These are phyloP conservation scores for Heterodera filipjevi DNA, from an alignment of 2,888 invertebrate species.

Conservation along the genomic window DNA sequence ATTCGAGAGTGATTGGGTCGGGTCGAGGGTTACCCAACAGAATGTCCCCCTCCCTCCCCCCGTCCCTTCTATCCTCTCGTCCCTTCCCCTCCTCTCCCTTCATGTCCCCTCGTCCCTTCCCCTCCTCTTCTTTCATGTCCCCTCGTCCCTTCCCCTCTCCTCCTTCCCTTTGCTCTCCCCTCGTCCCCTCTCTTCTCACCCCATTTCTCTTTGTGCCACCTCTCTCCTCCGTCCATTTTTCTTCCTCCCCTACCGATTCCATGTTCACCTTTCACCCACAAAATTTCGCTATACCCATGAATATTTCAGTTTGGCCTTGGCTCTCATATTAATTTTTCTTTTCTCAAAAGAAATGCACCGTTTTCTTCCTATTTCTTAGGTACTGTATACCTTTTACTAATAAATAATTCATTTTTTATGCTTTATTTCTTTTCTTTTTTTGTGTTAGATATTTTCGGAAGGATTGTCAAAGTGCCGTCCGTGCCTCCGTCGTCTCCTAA, in stretches of 20 bases:
- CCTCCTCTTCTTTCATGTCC: background rate
- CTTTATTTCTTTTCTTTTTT: too few species aligned
- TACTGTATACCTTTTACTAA: background rate
- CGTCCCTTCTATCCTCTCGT: background rate
- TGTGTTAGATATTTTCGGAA: background rate
- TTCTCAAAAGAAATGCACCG: background rate
- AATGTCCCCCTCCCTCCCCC: background rate
- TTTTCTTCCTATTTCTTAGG: background rate
- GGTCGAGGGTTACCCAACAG: constrained; percentile 9
- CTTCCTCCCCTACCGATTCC: background rate
- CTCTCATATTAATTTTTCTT: background rate
- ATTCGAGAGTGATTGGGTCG: constrained; percentile 8
- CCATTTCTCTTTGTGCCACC: too few species aligned
- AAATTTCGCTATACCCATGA: background rate
- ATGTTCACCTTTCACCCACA: background rate
- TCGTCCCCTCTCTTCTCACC: background rate
- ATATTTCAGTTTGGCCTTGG: background rate
- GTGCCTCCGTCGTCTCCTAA: background rate
- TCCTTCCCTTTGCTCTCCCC: background rate
- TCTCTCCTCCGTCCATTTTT: background rate
- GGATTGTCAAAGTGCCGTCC: background rate
- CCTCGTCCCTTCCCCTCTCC: background rate
- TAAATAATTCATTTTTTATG: too few species aligned
- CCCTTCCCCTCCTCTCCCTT: background rate
- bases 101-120: background rate